These are phyloP conservation scores for Leuciscus waleckii DNA, from an alignment of 2,797 vertebrate species.

Conservation along the genomic window DNA sequence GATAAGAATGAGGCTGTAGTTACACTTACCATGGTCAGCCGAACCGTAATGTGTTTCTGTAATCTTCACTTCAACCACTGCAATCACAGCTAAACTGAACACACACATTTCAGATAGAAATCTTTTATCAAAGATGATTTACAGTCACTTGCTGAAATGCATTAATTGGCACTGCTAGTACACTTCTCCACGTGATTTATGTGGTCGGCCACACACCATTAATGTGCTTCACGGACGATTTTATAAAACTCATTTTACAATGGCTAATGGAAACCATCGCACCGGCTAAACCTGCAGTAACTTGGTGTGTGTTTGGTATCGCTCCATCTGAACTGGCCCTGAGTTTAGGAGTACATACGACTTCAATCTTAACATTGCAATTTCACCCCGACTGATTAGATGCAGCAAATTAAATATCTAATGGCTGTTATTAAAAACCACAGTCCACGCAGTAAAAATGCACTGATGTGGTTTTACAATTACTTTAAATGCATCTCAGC, in stretches of 20 bases:
- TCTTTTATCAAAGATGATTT: constrained; percentile 64
- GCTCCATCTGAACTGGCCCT: constrained; percentile 64
- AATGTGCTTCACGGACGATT: constrained; percentile 79
- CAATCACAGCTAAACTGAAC: constrained; percentile 72
- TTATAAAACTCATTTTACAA: constrained; percentile 68
- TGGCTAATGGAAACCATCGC: constrained; percentile 63
- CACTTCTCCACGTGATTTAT: constrained; percentile 33
- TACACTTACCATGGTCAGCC: neutral
- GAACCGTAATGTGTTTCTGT: constrained; percentile 35
- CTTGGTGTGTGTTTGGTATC: constrained; percentile 55
- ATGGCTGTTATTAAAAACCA: constrained; percentile 73
- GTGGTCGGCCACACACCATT: constrained; percentile 68
- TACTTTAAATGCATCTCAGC: constrained; percentile 42
- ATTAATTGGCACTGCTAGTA: constrained; percentile 70
- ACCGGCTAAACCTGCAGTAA: constrained; percentile 63
- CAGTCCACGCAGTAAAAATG: constrained; percentile 54
- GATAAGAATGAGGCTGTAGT: neutral
- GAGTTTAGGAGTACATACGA: constrained; percentile 72
- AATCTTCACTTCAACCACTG: constrained; percentile 58
- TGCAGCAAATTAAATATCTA: constrained; percentile 78
- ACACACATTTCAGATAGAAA: constrained; percentile 73
- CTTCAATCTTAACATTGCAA: constrained; percentile 63
- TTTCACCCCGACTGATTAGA: constrained; percentile 76
- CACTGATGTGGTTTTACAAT: constrained; percentile 59
- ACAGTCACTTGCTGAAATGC: constrained; percentile 65